A percentile compares a stretch with the other conserved stretches of the same genome.
phyloP scores from a whole-genome alignment of 2,888 invertebrate genomes.

The Nomada fabriciana region DNA sequence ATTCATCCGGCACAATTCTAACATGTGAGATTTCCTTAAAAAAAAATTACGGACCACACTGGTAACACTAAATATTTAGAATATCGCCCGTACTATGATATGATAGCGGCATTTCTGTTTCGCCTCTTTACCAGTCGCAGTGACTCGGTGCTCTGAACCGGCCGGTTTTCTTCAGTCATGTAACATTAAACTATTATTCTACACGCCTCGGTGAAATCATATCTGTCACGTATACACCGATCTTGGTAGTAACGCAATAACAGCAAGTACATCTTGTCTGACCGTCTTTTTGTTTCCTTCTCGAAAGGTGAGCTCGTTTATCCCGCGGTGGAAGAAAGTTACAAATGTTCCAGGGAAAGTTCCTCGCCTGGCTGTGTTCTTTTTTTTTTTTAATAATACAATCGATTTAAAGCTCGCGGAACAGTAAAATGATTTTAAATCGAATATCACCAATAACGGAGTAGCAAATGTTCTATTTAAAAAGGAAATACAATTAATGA shows the following conservation, averaged over 20 bases:
- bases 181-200: conserved; percentile 66
- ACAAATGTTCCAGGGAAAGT: not conserved
- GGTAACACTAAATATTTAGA: not conserved
- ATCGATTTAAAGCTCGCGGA: not conserved
- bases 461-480: not conserved
- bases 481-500: conserved; percentile 4
- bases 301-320: conserved; percentile 10
- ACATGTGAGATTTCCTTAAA: not conserved
- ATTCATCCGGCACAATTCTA: not conserved
- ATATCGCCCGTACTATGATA: not conserved
- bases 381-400: not conserved
- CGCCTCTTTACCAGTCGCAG: conserved; percentile 2
- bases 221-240: conserved; percentile 42
- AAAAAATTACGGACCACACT: not conserved
- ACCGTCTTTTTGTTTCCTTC: conserved; percentile 27
- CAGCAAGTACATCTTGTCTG: conserved; percentile 28
- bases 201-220: conserved; percentile 56
- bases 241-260: conserved; percentile 53
- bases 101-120: conserved; percentile 3
- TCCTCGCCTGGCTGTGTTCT: not conserved
- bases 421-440: not conserved
- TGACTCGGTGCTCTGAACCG: conserved; percentile 14
- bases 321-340: conserved; percentile 11
- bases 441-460: not conserved
- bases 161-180: conserved; percentile 52